A percentile compares a stretch with the other conserved stretches of the same genome.
phyloP scores from a whole-genome alignment of 2,797 vertebrate genomes.

The Malacoraja senta region DNA sequence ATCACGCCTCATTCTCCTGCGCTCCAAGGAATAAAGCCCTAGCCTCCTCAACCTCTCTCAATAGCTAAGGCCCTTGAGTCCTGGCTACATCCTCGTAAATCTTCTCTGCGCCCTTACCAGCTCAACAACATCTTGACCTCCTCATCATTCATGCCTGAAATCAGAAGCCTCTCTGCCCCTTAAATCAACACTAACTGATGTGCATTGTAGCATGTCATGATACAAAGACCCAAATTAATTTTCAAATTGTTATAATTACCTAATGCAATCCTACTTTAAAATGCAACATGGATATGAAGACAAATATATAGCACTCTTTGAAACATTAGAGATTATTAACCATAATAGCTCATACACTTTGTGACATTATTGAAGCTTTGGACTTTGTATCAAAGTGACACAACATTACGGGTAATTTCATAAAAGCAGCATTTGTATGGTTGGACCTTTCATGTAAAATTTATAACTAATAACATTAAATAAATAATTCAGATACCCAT shows the following conservation, averaged over 20 bases:
- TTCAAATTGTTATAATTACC: not conserved
- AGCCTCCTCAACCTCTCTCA: too few relatives aligned
- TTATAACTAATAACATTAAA: constrained; percentile 22
- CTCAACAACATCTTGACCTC: not conserved
- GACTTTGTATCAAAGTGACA: not conserved
- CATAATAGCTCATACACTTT: not conserved
- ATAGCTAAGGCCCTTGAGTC: too few relatives aligned
- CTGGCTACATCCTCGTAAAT: too few relatives aligned
- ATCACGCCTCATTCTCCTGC: too few relatives aligned
- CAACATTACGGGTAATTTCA: not conserved
- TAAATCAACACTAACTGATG: not conserved
- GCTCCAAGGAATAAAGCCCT: too few relatives aligned
- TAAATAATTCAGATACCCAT: constrained; percentile 12
- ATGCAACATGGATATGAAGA: not conserved
- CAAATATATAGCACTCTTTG: not conserved
- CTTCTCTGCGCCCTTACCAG: too few relatives aligned
- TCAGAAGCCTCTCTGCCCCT: not conserved
- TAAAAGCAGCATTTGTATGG: not conserved
- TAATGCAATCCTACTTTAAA: not conserved
- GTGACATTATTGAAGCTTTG: not conserved
- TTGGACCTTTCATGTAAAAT: constrained; percentile 20
- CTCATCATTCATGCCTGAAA: not conserved
- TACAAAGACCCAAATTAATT: not conserved
- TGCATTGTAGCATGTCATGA: not conserved
- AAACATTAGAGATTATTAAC: not conserved